Conservation (phyloP, 2,888 invertebrate genomes). For the Tenthredo scrophulariae region DNA sequence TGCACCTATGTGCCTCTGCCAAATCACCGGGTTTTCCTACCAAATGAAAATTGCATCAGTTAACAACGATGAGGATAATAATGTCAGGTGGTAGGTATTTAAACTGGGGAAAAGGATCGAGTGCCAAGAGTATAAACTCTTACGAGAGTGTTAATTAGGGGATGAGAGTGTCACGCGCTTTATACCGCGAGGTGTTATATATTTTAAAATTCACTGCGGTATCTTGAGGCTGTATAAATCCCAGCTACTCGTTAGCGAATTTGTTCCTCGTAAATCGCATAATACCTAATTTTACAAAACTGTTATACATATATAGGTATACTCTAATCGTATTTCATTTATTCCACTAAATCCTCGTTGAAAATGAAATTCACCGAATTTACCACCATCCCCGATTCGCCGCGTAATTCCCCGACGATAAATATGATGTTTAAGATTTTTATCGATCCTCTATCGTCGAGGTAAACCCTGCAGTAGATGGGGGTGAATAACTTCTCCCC, state of each 20-base stretch:
- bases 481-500: not conserved
- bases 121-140: slow-evolving; percentile 41
- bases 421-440: slow-evolving; percentile 14
- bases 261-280: not conserved
- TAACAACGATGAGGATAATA: slow-evolving; percentile 37
- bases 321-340: not conserved
- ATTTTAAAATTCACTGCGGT: not conserved
- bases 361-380: not conserved
- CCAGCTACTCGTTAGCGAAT: slow-evolving; percentile 28
- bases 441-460: not conserved
- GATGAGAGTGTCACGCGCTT: slow-evolving; percentile 11
- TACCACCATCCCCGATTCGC: not conserved
- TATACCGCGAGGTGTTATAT: slow-evolving; percentile 22
- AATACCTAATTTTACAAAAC: not conserved
- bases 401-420: not conserved
- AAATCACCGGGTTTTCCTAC: slow-evolving; percentile 30
- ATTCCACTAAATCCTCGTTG: not conserved
- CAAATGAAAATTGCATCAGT: slow-evolving; percentile 38
- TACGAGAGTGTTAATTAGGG: slow-evolving; percentile 42
- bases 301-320: not conserved
- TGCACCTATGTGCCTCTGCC: slow-evolving; percentile 13
- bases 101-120: slow-evolving; percentile 11
- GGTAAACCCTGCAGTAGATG: not conserved
- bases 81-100: slow-evolving; percentile 23
- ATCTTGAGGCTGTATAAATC: slow-evolving; percentile 21